A percentile compares a stretch with the other conserved stretches of the same genome.
These are phyloP conservation scores for Anoplius nigerrimus DNA, from an alignment of 2,888 invertebrate genomes.

Conservation along the genomic window DNA sequence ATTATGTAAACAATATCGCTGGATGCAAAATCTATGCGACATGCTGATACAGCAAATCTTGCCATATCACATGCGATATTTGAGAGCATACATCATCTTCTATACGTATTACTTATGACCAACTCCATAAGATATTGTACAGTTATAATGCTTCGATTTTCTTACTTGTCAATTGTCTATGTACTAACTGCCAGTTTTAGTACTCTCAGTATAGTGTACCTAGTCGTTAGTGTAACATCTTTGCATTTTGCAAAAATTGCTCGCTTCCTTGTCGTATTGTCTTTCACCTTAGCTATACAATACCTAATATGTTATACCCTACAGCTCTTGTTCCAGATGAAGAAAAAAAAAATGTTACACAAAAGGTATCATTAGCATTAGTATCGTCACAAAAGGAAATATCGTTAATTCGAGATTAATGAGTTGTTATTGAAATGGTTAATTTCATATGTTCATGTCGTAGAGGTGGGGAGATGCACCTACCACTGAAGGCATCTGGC, in stretches of 20 bases:
- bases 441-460: conserved; percentile 73
- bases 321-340: conserved; percentile 45
- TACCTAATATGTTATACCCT: conserved; percentile 50
- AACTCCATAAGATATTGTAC: conserved; percentile 45
- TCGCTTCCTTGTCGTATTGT: conserved; percentile 51
- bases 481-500: conserved; percentile 75
- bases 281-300: conserved; percentile 36
- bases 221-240: conserved; percentile 38
- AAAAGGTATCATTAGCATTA: conserved; percentile 58
- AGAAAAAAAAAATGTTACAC: conserved; percentile 47
- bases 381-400: conserved; percentile 53
- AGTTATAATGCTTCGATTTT: conserved; percentile 39
- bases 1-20: conserved; percentile 35
- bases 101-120: conserved; percentile 45
- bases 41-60: conserved; percentile 32
- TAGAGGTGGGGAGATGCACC: conserved; percentile 74
- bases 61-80: conserved; percentile 27
- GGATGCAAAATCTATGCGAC: conserved; percentile 36
- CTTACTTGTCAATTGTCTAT: conserved; percentile 6
- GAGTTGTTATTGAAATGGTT: conserved; percentile 56
- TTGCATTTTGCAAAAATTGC: conserved; percentile 48
- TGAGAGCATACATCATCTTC: conserved; percentile 38
- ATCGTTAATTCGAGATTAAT: conserved; percentile 55
- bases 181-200: neutral
- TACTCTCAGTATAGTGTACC: neutral